phyloP scores from a whole-genome alignment of 2,888 invertebrate species.

The Drosophila imparisetae region DNA sequence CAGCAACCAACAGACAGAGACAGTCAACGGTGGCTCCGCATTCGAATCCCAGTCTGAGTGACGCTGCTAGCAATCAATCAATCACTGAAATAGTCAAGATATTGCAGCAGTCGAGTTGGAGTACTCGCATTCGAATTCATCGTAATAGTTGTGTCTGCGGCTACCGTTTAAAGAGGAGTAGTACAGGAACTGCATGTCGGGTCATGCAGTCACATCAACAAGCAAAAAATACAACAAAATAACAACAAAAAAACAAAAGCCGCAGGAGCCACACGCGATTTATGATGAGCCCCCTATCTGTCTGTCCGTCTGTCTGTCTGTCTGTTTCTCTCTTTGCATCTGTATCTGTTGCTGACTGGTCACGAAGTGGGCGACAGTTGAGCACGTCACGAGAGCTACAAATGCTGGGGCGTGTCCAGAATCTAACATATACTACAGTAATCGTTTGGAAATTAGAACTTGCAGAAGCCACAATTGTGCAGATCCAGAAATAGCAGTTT shows the following conservation, averaged over 20 bases:
- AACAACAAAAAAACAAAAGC: neutral
- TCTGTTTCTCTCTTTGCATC: neutral
- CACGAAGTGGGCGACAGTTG: constrained; percentile 35
- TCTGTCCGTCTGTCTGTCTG: constrained; percentile 2
- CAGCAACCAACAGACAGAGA: constrained; percentile 8
- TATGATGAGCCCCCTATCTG: constrained; percentile 18
- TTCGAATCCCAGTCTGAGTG: constrained; percentile 34
- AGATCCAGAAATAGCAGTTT: neutral
- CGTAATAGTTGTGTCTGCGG: constrained; percentile 34
- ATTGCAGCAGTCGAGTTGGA: constrained; percentile 19
- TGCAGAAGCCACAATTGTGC: neutral
- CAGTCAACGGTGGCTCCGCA: neutral
- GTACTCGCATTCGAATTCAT: constrained; percentile 15
- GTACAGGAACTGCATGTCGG: constrained; percentile 29
- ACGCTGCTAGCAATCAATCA: constrained; percentile 69
- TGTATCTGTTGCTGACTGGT: constrained; percentile 20
- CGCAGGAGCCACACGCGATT: constrained; percentile 38
- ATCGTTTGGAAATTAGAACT: neutral
- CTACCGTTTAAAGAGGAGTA: constrained; percentile 45
- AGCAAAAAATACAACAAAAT: neutral
- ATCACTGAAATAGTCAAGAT: constrained; percentile 68
- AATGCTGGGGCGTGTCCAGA: constrained; percentile 26
- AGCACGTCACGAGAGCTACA: constrained; percentile 20
- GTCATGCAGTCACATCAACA: constrained; percentile 16
- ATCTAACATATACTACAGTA: neutral